Evolutionary conservation across 1,140 invertebrate genomes (phyloP).

Genomic region (Zaprionus davidi): DNA sequence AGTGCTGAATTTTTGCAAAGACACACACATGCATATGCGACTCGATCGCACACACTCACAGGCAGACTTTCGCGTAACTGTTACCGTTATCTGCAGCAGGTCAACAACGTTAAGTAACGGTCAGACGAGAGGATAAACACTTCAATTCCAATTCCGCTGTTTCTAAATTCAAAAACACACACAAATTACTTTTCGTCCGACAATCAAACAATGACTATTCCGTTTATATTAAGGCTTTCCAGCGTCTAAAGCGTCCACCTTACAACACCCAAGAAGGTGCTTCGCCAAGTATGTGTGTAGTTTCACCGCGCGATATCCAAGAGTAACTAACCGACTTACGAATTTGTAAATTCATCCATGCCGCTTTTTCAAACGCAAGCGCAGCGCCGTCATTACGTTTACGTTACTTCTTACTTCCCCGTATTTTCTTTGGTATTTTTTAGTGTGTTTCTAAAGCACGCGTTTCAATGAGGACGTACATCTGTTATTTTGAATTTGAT

Average conservation of each 20-base stretch:
- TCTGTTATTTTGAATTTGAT: background rate
- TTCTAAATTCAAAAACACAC: background rate
- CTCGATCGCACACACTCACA: slow-evolving; percentile 13
- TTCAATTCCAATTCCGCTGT: slow-evolving; percentile 16
- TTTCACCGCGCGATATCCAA: slow-evolving; percentile 48
- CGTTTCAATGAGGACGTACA: too few relatives aligned
- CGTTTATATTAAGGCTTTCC: slow-evolving; percentile 10
- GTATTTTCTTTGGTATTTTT: slow-evolving; percentile 23
- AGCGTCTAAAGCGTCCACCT: slow-evolving; percentile 1
- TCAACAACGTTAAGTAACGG: slow-evolving; percentile 16
- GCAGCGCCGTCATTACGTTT: background rate
- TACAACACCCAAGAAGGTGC: background rate
- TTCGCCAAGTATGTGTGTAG: slow-evolving; percentile 32
- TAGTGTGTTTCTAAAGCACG: background rate
- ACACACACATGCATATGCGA: slow-evolving; percentile 6
- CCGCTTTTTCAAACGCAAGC: slow-evolving; percentile 36
- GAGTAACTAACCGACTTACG: slow-evolving; percentile 45
- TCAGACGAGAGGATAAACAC: slow-evolving; percentile 25
- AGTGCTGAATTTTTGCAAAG: slow-evolving; percentile 47
- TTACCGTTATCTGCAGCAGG: slow-evolving; percentile 35
- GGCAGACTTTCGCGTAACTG: slow-evolving; percentile 45
- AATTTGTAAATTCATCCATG: slow-evolving; percentile 41
- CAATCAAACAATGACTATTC: slow-evolving; percentile 17
- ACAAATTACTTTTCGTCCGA: slow-evolving; percentile 10
- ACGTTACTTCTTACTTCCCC: background rate